Evolutionary conservation across 2,888 invertebrate genomes (phyloP).

Genomic region (Podotricha telesiphe): DNA sequence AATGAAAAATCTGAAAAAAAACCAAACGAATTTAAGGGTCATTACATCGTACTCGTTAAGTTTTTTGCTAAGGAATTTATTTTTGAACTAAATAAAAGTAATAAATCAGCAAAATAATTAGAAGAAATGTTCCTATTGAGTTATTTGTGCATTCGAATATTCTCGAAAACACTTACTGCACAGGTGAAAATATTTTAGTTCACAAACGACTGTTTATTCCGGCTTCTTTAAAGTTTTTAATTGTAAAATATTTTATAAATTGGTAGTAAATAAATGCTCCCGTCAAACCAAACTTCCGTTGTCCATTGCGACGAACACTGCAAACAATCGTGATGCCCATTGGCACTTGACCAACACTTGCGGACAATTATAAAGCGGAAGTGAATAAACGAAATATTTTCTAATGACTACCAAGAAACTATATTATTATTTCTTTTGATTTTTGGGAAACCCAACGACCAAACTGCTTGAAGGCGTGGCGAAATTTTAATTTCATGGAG

Average conservation of each 20-base stretch:
- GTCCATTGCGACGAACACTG: conserved; percentile 35
- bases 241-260: not conserved
- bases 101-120: too few relatives aligned
- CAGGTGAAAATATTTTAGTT: not conserved
- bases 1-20: too few relatives aligned
- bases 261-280: conserved; percentile 2
- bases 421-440: conserved; percentile 26
- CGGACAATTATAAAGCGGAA: conserved; percentile 52
- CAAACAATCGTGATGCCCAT: conserved; percentile 50
- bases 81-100: too few relatives aligned
- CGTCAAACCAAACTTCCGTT: conserved; percentile 34
- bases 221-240: not conserved
- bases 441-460: conserved; percentile 13
- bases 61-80: too few relatives aligned
- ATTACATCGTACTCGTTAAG: too few relatives aligned
- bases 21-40: too few relatives aligned
- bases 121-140: too few relatives aligned
- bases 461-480: not conserved
- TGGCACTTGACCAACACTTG: conserved; percentile 60
- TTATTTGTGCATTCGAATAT: too few relatives aligned
- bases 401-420: conserved; percentile 35
- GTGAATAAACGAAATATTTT: conserved; percentile 57
- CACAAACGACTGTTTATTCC: not conserved
- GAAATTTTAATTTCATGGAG: not conserved
- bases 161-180: not conserved